These are phyloP conservation scores for Leptinotarsa defecta DNA, from an alignment of 1,140 invertebrate genomes.

Conservation along the genomic window DNA sequence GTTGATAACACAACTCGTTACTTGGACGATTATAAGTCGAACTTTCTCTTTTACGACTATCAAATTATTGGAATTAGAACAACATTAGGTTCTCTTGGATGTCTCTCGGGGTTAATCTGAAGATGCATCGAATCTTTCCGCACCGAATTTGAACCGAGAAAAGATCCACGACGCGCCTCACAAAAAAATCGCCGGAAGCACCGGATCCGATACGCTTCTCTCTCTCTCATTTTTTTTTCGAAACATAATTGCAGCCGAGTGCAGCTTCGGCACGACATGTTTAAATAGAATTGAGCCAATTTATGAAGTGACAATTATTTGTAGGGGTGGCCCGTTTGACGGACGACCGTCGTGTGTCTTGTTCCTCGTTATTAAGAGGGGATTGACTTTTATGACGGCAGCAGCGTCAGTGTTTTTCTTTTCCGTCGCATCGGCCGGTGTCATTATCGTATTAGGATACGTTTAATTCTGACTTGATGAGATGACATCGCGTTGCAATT, in stretches of 20 bases:
- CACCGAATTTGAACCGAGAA: too few species aligned
- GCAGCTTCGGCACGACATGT: conserved; percentile 40
- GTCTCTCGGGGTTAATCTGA: too few species aligned
- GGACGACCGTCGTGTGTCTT: conserved; percentile 33
- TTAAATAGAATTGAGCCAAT: conserved; percentile 50
- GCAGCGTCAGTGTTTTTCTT: conserved; percentile 13
- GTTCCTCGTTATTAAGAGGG: conserved; percentile 25
- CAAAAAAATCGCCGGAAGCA: background rate
- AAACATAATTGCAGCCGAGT: conserved; percentile 34
- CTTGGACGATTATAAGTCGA: too few species aligned
- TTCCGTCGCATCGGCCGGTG: background rate
- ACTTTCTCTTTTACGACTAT: too few species aligned
- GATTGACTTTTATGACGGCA: conserved; percentile 28
- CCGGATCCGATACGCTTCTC: background rate
- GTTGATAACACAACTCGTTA: too few species aligned
- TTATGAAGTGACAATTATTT: conserved; percentile 51
- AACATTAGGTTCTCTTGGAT: too few species aligned
- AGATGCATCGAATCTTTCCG: too few species aligned
- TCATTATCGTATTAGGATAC: conserved; percentile 16
- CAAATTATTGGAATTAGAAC: too few species aligned
- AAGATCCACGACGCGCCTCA: too few species aligned
- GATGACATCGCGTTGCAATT: background rate
- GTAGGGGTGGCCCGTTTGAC: conserved; percentile 17
- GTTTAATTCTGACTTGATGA: background rate
- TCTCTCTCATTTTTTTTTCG: conserved; percentile 18